phyloP scores from a whole-genome alignment of 2,797 vertebrate species.

The Myotis myotis region DNA sequence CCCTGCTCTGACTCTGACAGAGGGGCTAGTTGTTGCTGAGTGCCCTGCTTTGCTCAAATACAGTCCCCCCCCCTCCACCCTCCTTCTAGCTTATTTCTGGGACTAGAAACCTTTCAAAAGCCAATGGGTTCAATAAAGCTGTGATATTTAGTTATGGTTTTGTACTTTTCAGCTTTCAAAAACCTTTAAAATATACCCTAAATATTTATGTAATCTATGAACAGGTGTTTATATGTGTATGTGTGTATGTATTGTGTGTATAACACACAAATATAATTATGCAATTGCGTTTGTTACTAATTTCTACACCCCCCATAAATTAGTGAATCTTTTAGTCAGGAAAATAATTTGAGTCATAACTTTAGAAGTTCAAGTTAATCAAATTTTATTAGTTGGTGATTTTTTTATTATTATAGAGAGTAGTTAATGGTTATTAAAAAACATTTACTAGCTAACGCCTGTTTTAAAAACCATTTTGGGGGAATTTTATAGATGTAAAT shows the following conservation, averaged over 20 bases:
- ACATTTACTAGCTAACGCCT: background rate
- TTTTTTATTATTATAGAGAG: background rate
- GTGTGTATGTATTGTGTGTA: background rate
- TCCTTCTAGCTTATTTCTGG: background rate
- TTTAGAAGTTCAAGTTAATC: background rate
- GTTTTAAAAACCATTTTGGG: background rate
- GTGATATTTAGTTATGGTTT: background rate
- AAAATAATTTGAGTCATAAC: conserved; percentile 5
- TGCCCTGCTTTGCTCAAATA: background rate
- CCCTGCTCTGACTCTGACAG: background rate
- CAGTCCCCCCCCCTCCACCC: background rate
- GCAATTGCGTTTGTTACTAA: background rate
- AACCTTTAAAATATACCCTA: background rate
- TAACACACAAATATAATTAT: background rate
- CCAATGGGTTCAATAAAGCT: background rate
- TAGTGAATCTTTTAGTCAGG: background rate
- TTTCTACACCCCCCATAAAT: background rate
- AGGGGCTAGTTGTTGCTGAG: background rate
- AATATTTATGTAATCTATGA: background rate
- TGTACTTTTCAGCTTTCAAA: background rate
- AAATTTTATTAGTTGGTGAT: background rate
- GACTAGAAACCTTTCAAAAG: background rate
- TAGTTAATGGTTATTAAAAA: background rate
- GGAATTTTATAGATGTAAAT: background rate
- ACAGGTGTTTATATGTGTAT: background rate